A percentile compares a stretch with the other conserved stretches of the same genome.
Conservation (phyloP, 2,113 vertebrate species). For the Corydoras sp. region DNA sequence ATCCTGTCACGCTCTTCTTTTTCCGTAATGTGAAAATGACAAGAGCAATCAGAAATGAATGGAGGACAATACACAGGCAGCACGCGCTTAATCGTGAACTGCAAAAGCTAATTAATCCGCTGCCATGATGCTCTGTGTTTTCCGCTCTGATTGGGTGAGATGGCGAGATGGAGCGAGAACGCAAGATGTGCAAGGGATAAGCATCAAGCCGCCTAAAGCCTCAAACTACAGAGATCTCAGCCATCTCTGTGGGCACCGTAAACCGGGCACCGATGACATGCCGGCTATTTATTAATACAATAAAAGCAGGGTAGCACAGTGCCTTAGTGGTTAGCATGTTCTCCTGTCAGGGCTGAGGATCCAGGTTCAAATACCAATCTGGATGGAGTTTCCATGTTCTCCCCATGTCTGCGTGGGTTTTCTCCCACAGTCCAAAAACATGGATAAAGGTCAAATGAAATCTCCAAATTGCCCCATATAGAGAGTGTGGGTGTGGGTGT, state of each 20-base stretch:
- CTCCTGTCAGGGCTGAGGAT: too few species aligned
- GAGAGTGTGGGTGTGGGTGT: too few species aligned
- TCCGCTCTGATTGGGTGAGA: slow-evolving; percentile 59
- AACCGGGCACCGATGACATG: too few species aligned
- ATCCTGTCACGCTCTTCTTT: slow-evolving; percentile 42
- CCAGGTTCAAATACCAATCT: too few species aligned
- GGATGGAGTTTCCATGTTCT: too few species aligned
- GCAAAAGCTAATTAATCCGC: slow-evolving; percentile 61
- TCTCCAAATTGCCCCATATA: too few species aligned
- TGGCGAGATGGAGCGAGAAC: slow-evolving; percentile 46
- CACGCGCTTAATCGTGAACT: slow-evolving; percentile 60
- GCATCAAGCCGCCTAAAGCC: slow-evolving; percentile 56
- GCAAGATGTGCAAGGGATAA: slow-evolving; percentile 42
- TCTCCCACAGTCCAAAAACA: too few species aligned
- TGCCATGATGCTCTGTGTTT: slow-evolving; percentile 57
- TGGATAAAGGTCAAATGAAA: too few species aligned
- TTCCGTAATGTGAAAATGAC: slow-evolving; percentile 42
- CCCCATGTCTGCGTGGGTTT: too few species aligned
- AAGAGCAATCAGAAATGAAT: slow-evolving; percentile 47
- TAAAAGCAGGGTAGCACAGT: too few species aligned
- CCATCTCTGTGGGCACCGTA: slow-evolving; percentile 13
- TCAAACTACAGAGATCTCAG: slow-evolving; percentile 54
- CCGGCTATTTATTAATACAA: too few species aligned
- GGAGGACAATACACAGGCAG: slow-evolving; percentile 46
- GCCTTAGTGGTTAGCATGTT: too few species aligned